These are phyloP conservation scores for Isaurus tuberculatus DNA, from an alignment of 92 coral and sea anemone species.

Conservation along the genomic window DNA sequence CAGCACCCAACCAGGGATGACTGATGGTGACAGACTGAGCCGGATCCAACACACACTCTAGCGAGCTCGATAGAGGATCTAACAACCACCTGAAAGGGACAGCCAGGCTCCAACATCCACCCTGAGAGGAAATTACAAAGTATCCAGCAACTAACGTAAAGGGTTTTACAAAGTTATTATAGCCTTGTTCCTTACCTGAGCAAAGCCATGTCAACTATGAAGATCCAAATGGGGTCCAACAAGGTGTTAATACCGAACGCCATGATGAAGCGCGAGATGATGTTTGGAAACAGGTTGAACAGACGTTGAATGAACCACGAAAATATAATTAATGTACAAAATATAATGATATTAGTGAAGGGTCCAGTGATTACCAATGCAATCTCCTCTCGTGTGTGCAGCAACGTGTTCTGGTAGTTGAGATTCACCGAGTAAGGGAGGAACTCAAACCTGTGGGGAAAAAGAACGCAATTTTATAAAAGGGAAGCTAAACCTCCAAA, in stretches of 20 bases:
- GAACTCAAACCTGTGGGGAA: constrained; percentile 78
- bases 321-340: constrained; percentile 71
- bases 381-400: constrained; percentile 90
- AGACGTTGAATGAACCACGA: constrained; percentile 86
- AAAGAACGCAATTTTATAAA: background rate
- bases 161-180: too few relatives aligned
- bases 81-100: too few relatives aligned
- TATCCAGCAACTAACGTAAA: too few relatives aligned
- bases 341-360: constrained; percentile 80
- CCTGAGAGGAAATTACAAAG: too few relatives aligned
- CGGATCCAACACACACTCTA: too few relatives aligned
- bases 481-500: background rate
- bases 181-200: constrained; percentile 64
- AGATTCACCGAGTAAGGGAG: constrained; percentile 93
- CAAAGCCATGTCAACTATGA: constrained; percentile 89
- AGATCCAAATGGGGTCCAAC: constrained; percentile 93
- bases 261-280: constrained; percentile 93
- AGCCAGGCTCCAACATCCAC: too few relatives aligned
- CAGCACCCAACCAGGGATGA: too few relatives aligned
- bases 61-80: too few relatives aligned
- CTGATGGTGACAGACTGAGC: too few relatives aligned
- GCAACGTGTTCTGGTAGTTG: constrained; percentile 93
- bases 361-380: constrained; percentile 92
- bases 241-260: constrained; percentile 91
- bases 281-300: constrained; percentile 90